Base-by-base conservation (phyloP, 2,113 vertebrate genomes). In the Campylomormyrus numenius region DNA sequence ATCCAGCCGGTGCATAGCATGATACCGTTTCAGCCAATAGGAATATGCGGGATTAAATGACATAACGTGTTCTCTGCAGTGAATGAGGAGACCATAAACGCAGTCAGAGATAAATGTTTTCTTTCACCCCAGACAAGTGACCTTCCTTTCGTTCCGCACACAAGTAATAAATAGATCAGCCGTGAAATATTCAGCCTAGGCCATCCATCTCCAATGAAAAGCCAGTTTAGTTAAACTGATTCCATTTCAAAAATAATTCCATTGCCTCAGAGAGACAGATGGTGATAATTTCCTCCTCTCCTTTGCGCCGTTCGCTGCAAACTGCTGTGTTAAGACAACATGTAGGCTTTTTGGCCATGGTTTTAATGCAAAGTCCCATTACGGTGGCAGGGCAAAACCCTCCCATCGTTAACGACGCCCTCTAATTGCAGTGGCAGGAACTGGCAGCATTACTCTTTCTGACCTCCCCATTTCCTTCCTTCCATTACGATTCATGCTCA, bases 111-210 rank as follows among this genome's bases (percentile, higher is more conserved):
- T 42, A 84, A 53, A 49, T 35, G n/a, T 84, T 56, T 50, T 77
- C 50, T 89, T 84, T 50, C 88, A 89, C 70, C 70, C 52, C 70
- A 84, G 70, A 56, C 31, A 89, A 84, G 50, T 84, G 48, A 89
- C 88, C 74, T 56, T 89, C 46, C 48, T 52, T 42, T 56, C 15
- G 3, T 50, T 24, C 74, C 45, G 35, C 24, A 45, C 52, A 89
- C 39, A 84, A 56, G 50, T 89, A 83, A 89, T 89, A 52, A 77
- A 89, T 24, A 89, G 6, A 89, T 89, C 35, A 52, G 49, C 8
- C 48, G 39, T 84, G 35, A n/a, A 89, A 84, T 84, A 83, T 84
- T 89, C 50, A 89, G 49, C 88, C 88, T 56, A 46, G 24, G 27
- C 46, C 62, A 77, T 89, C 46, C 49, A 52, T 89, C 70, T 89